Conservation (phyloP, 2,888 invertebrate species). For the Ichneumoninae sp. region DNA sequence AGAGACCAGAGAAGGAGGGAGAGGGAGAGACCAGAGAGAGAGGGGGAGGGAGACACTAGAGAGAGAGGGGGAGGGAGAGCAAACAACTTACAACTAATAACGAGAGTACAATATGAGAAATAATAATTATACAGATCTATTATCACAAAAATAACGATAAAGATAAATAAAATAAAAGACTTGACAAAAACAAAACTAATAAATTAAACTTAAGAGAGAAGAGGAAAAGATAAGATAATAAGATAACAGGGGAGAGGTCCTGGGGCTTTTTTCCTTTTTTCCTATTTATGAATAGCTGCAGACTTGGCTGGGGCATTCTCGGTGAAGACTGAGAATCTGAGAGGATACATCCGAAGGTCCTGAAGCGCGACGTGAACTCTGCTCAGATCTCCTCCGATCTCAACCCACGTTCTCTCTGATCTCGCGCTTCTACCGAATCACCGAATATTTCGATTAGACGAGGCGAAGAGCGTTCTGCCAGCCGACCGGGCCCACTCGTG, state of each 20-base stretch:
- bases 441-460: slow-evolving; percentile 20
- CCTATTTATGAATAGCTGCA: slow-evolving; percentile 42
- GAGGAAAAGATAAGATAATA: too few relatives aligned
- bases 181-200: too few relatives aligned
- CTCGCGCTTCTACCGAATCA: background rate
- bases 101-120: too few relatives aligned
- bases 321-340: slow-evolving; percentile 21
- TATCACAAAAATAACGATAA: too few relatives aligned
- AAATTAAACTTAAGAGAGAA: too few relatives aligned
- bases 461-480: background rate
- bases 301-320: slow-evolving; percentile 43
- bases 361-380: background rate
- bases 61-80: slow-evolving; percentile 23
- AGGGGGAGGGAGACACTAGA: background rate
- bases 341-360: background rate
- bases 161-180: too few relatives aligned
- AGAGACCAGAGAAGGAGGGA: slow-evolving; percentile 23
- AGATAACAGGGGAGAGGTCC: too few relatives aligned
- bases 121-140: too few relatives aligned
- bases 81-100: too few relatives aligned
- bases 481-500: background rate
- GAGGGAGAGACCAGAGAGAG: background rate
- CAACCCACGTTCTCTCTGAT: slow-evolving; percentile 20
- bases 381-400: background rate
- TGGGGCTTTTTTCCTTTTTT: background rate